Conservation (phyloP, 2,888 invertebrate genomes). For the Drosophila acutilabella region DNA sequence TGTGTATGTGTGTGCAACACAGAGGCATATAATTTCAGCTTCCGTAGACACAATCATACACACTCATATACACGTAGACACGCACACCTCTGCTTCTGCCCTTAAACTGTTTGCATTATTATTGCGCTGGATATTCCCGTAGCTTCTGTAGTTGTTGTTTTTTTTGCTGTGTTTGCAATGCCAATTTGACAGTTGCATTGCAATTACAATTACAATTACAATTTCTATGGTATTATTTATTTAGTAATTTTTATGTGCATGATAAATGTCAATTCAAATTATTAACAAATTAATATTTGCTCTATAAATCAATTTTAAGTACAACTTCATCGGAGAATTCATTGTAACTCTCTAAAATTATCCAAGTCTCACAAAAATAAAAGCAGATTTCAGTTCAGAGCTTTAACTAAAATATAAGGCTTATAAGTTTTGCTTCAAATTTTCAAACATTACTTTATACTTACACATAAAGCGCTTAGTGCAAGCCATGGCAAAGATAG, state of each 20-base stretch:
- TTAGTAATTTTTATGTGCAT: conserved; percentile 58
- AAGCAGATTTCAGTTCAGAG: background rate
- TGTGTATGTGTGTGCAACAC: conserved; percentile 35
- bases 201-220: conserved; percentile 79
- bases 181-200: conserved; percentile 71
- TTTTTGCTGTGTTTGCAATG: conserved; percentile 53
- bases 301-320: too few relatives aligned
- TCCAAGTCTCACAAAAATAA: background rate
- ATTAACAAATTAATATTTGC: background rate
- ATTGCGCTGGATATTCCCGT: conserved; percentile 51
- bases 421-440: conserved; percentile 50
- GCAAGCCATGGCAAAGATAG: conserved; percentile 63
- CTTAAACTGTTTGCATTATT: conserved; percentile 77
- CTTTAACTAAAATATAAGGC: background rate
- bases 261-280: conserved; percentile 35
- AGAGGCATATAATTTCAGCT: conserved; percentile 81
- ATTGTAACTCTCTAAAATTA: background rate
- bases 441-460: conserved; percentile 19
- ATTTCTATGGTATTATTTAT: conserved; percentile 73
- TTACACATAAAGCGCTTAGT: conserved; percentile 34
- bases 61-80: conserved; percentile 1
- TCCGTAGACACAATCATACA: conserved; percentile 54
- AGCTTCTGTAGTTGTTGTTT: conserved; percentile 30
- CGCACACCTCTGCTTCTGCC: conserved; percentile 39
- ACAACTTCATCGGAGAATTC: background rate